Conservation (phyloP, 2,888 invertebrate genomes). For the Hypsopygia costalis region DNA sequence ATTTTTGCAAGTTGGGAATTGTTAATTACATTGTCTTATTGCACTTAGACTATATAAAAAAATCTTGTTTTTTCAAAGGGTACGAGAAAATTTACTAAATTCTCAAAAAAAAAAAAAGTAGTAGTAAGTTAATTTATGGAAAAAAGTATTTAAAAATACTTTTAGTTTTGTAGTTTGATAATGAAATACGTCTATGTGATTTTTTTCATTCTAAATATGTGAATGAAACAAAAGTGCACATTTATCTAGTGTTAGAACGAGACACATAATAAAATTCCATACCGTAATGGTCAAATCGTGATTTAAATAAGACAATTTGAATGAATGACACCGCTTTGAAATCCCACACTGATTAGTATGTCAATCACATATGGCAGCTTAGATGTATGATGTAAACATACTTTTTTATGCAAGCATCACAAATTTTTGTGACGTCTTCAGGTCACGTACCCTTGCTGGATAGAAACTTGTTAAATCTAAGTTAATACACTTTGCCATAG, state of each 20-base stretch:
- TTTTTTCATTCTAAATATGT: too few species aligned
- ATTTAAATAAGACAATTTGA: not conserved
- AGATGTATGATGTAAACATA: conserved; percentile 2
- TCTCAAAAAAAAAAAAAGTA: too few species aligned
- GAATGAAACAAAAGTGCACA: too few species aligned
- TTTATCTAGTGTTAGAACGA: not conserved
- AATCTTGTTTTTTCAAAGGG: too few species aligned
- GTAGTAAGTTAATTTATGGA: too few species aligned
- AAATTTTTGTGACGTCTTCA: not conserved
- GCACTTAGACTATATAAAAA: too few species aligned
- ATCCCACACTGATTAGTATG: conserved; percentile 1
- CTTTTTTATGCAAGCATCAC: not conserved
- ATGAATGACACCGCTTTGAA: conserved; percentile 4
- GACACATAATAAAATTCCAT: not conserved
- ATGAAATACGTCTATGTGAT: too few species aligned
- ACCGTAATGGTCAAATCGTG: not conserved
- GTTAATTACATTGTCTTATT: too few species aligned
- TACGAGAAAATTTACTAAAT: too few species aligned
- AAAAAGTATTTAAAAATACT: too few species aligned
- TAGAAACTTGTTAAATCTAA: not conserved
- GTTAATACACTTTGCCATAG: not conserved
- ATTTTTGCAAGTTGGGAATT: too few species aligned
- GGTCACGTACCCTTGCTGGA: not conserved
- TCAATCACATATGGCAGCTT: conserved; percentile 2
- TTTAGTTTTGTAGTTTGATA: too few species aligned